Percentiles rank a stretch among this genome's conserved stretches.
Conservation (phyloP, 2,797 vertebrate species). For the Argya squamiceps region DNA sequence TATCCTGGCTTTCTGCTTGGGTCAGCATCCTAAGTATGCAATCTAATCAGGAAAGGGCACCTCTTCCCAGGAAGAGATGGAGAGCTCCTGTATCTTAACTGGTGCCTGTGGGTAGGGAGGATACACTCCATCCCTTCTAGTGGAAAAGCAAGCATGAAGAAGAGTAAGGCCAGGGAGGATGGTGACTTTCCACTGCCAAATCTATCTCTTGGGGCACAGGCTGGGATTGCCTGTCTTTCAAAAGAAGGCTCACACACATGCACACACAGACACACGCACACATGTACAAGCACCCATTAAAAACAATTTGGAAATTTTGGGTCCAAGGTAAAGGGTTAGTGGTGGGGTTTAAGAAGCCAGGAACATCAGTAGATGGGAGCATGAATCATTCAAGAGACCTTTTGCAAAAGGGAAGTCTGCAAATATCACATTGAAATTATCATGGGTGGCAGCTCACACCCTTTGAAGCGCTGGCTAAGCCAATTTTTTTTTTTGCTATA, state of each 20-base stretch:
- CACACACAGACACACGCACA: background rate
- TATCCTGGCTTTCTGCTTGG: background rate
- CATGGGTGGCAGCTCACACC: background rate
- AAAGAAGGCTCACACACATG: background rate
- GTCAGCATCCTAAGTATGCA: background rate
- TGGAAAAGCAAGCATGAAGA: background rate
- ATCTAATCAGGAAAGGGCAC: background rate
- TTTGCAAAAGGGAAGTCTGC: background rate
- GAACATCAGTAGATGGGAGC: fast-evolving
- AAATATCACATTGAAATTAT: background rate
- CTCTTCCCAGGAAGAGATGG: background rate
- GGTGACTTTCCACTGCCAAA: background rate
- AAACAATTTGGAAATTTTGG: background rate
- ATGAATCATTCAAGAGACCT: background rate
- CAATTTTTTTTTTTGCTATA: background rate
- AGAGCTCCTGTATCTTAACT: background rate
- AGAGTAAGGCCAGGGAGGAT: background rate
- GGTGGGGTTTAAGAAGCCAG: background rate
- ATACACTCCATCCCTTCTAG: fast-evolving
- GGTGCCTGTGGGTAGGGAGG: background rate
- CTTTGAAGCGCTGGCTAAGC: background rate
- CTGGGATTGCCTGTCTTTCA: background rate
- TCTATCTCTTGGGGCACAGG: background rate
- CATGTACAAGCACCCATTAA: background rate
- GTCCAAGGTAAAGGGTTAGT: background rate